Percentiles rank a stretch among this genome's conserved stretches.
Evolutionary conservation across 2,888 invertebrate species (phyloP).

Genomic region (Trachelus troglodyta): DNA sequence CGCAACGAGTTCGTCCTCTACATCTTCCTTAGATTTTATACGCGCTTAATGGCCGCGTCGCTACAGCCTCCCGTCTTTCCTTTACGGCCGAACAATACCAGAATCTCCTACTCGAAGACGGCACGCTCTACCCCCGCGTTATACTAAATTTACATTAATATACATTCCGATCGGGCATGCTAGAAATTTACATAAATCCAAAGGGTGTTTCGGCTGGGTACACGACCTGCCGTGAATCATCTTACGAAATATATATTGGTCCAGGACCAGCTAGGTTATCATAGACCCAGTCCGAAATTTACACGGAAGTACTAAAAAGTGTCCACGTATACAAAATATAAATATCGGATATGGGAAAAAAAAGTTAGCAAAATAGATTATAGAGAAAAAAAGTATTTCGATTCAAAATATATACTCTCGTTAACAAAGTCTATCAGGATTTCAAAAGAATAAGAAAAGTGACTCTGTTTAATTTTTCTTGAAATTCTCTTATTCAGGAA

Average conservation of each 20-base stretch:
- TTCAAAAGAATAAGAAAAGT: too few species aligned
- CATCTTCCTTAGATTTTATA: background rate
- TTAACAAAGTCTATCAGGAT: background rate
- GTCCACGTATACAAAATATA: too few species aligned
- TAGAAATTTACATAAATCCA: constrained; percentile 1
- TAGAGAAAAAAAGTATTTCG: background rate
- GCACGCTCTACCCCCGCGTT: background rate
- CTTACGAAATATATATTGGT: background rate
- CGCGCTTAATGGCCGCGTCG: background rate
- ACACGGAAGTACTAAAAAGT: too few species aligned
- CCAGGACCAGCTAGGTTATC: background rate
- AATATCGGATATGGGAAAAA: background rate
- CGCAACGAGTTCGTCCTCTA: background rate
- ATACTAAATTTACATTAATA: background rate
- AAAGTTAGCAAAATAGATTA: background rate
- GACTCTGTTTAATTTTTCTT: background rate
- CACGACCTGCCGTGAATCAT: background rate
- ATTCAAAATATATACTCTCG: background rate
- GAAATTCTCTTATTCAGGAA: background rate
- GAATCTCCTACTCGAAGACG: background rate
- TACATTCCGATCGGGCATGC: background rate
- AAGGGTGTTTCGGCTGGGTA: background rate
- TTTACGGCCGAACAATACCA: background rate
- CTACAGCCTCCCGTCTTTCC: background rate
- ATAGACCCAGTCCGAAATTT: background rate